Evolutionary conservation across 2,113 vertebrate species (phyloP), one percentile per base, ranked within the genome.

Genomic region (Thalassoma bifasciatum): DNA sequence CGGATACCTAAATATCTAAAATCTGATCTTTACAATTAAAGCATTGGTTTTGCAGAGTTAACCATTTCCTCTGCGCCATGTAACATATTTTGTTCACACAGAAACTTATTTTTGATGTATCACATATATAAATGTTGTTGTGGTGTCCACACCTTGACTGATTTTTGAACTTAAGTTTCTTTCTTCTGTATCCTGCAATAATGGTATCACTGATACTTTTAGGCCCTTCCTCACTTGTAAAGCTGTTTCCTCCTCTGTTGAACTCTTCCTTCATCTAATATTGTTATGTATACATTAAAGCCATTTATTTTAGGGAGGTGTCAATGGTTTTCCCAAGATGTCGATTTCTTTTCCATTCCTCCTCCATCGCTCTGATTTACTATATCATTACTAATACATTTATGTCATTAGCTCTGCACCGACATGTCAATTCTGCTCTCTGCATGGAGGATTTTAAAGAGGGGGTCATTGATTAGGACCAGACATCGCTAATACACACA

Each of bases 371-470:
- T 61, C 59, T 70, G 46, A 66, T 50, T 70, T 26, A 30, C 22
- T 61, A 30, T 64, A 63, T 64, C 66, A 1, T 51, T 78, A 67
- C 72, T 81, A 83, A 83, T 60, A 54, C 73, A 50, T 44, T 81
- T 58, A 75, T 58, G 47, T 38, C 47, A 46, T 60, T 72, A 63
- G 56, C 40, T 79, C 46, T 68, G 30, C 74, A 37, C 68, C 60
- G 24, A 21, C 37, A 4, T 72, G 63, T 72, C 62, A 57, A 58
- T 76, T 77, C 38, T 70, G 54, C 12, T 36, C 30, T 63, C 65
- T 37, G 21, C 22, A 59, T 23, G 58, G 49, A 69, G 19, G 59
- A 37, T 38, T 76, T 44, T 59, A 47, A 61, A 44, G n/a, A 46
- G 34, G 40, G 1, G 56, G 13, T 66, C 40, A 79, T 85, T 77